Evolutionary conservation across 2,113 vertebrate species (phyloP), one percentile per base, ranked within the genome.

Genomic region (Mobula birostris): DNA sequence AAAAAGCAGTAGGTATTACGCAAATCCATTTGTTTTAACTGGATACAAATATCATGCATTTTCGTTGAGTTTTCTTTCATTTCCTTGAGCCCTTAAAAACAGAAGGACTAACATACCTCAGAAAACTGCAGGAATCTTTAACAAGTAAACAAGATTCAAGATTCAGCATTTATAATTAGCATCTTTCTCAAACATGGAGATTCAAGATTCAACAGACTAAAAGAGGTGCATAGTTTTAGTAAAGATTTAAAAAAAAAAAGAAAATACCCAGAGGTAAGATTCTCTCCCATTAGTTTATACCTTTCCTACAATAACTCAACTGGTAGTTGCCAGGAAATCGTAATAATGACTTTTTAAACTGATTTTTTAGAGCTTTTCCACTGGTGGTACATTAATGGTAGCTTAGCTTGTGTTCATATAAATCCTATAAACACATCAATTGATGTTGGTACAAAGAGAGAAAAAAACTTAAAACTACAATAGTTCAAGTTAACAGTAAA

Each of bases 21-120:
- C 95, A 96, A 95, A 96, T 95, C 96, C 97, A 97, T 97, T 98
- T 97, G 98, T 70, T 90, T 48, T 90, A 15, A 76, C 91, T 74
- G 21, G 48, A 93, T 70, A 56, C 27, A 21, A 92, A 48, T 48
- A n/a, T 15, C 17, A 93, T 74, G 48, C n/a, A 63, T 90, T 61
- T 68, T 63, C 15, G 61, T 90, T 66, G 36, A 68, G 85, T 90
- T 90, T 63, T 88, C 36, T 58, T n/a, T 93, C 68, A 76, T 56
- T 93, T 93, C 68, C 74, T 76, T 56, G 19, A 48, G 56, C 68
- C 40, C 70, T 48, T 70, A 90, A 32, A 66, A 29, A 48, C 6
- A 27, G 21, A 21, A 48, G 68, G 91, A 93, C 68, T 74, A 93
- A 29, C 7, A 93, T 93, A 93, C 68, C 91, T 93, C 91, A 72